Evolutionary conservation across 1,140 invertebrate genomes (phyloP).

Genomic region (Parapsyche elsis): DNA sequence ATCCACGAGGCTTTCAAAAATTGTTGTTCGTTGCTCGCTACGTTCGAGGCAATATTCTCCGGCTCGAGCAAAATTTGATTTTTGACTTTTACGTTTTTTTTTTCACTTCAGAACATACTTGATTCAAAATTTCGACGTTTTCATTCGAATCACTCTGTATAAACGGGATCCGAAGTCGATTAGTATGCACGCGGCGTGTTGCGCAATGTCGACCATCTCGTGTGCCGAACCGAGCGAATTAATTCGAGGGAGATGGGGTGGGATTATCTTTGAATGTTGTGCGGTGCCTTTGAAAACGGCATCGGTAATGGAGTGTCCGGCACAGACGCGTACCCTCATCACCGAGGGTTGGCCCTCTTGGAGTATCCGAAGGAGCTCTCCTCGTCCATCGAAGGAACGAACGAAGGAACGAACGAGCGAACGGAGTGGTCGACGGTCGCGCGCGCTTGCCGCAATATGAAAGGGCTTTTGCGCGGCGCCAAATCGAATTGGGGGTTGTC

Average conservation of each 20-base stretch:
- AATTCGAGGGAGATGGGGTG: background rate
- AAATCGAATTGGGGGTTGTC: slow-evolving; percentile 54
- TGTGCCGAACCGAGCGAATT: slow-evolving; percentile 9
- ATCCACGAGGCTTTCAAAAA: too few relatives aligned
- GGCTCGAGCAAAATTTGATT: too few relatives aligned
- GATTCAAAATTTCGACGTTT: too few relatives aligned
- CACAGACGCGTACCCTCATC: slow-evolving; percentile 28
- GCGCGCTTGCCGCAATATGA: slow-evolving; percentile 31
- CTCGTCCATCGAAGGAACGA: background rate
- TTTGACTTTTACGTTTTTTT: too few relatives aligned
- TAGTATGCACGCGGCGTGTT: background rate
- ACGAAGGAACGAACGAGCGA: background rate
- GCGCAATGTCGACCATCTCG: background rate
- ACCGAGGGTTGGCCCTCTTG: background rate
- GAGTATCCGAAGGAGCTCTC: background rate
- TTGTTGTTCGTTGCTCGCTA: too few relatives aligned
- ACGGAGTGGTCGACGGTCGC: background rate
- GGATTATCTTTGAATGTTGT: slow-evolving; percentile 5
- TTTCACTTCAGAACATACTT: too few relatives aligned
- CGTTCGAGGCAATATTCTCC: too few relatives aligned
- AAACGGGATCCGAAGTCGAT: background rate
- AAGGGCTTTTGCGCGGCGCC: slow-evolving; percentile 43
- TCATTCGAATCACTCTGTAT: too few relatives aligned
- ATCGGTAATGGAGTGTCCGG: slow-evolving; percentile 20
- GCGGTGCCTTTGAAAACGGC: slow-evolving; percentile 9